Evolutionary conservation across 1,140 invertebrate species (phyloP).

Genomic region (Mesaphorura yosii): DNA sequence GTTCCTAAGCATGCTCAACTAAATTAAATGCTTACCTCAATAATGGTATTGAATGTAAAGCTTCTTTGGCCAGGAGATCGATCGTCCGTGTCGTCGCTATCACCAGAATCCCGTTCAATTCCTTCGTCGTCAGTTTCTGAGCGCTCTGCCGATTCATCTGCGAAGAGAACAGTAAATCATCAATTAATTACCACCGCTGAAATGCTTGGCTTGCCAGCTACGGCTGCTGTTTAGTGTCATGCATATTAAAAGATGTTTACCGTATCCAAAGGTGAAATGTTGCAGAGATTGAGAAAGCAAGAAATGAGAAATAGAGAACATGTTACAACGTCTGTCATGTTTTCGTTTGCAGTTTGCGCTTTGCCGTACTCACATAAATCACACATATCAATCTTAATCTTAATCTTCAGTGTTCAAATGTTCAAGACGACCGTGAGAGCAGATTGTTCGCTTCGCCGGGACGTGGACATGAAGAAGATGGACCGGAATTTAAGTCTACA

Average conservation of each 20-base stretch:
- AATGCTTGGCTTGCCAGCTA: too few species aligned
- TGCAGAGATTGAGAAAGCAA: background rate
- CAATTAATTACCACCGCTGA: slow-evolving; percentile 1
- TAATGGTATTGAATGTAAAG: slow-evolving; percentile 30
- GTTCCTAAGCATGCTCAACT: background rate
- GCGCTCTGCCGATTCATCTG: slow-evolving; percentile 31
- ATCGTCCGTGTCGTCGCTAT: slow-evolving; percentile 47
- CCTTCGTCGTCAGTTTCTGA: slow-evolving; percentile 77
- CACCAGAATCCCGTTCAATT: slow-evolving; percentile 74
- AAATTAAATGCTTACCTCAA: too few species aligned
- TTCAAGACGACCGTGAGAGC: too few species aligned
- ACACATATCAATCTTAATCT: too few species aligned
- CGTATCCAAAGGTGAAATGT: background rate
- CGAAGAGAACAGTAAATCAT: slow-evolving; percentile 12
- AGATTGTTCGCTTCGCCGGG: too few species aligned
- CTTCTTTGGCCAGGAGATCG: background rate
- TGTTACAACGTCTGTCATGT: too few species aligned
- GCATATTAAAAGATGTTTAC: background rate
- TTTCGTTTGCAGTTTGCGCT: too few species aligned
- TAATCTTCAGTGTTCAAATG: too few species aligned
- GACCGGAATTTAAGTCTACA: too few species aligned
- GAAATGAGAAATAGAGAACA: too few species aligned
- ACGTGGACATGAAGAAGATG: too few species aligned
- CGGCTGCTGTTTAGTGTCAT: background rate
- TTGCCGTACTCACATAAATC: too few species aligned